These are phyloP conservation scores for Aegithalos caudatus DNA, from an alignment of 2,113 vertebrate species.

Conservation along the genomic window DNA sequence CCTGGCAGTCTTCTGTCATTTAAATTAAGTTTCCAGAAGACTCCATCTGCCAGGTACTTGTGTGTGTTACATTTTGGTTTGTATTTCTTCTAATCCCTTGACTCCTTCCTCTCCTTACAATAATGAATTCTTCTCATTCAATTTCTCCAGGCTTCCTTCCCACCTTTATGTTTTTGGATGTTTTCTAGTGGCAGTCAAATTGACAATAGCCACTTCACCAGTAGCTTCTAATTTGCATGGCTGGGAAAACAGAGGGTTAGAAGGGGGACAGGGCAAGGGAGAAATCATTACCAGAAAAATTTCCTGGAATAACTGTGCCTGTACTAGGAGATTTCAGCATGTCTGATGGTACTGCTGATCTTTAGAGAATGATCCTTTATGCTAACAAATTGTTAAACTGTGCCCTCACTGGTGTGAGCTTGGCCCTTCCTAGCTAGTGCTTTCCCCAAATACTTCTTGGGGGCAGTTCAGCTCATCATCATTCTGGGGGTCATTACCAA, in stretches of 20 bases:
- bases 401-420: neutral
- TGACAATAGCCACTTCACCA: neutral
- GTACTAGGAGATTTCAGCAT: neutral
- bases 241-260: neutral
- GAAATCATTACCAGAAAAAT: neutral
- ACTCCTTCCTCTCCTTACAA: neutral
- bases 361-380: slow-evolving; percentile 2
- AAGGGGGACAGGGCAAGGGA: neutral
- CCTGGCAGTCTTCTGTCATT: neutral
- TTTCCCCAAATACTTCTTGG: neutral
- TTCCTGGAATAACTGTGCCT: neutral
- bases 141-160: neutral
- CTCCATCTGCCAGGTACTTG: neutral
- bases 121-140: neutral
- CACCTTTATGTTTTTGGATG: neutral
- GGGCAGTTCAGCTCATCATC: neutral
- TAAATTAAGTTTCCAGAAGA: slow-evolving; percentile 2
- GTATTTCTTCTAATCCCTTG: neutral
- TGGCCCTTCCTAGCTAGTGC: neutral
- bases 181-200: neutral
- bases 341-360: neutral
- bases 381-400: neutral
- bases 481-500: neutral
- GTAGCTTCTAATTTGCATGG: neutral
- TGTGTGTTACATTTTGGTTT: neutral